These are phyloP conservation scores for Monodelphis domestica DNA, from an alignment of 2,797 vertebrate genomes.

Conservation along the genomic window DNA sequence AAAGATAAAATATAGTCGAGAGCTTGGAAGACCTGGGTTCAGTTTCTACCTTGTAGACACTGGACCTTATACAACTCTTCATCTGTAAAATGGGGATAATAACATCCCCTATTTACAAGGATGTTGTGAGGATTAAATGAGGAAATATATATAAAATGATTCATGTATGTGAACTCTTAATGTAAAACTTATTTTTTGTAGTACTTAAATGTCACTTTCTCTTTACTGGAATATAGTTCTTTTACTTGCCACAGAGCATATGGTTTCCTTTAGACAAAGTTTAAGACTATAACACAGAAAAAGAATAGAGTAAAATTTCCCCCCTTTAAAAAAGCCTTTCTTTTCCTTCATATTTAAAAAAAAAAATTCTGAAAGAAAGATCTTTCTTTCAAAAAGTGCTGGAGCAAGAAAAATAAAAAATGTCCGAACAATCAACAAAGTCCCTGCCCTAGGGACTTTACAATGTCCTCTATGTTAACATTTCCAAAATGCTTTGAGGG, in stretches of 20 bases:
- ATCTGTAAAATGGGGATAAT: neutral
- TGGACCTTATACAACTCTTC: neutral
- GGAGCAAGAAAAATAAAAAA: slow-evolving; percentile 4
- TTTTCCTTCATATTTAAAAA: neutral
- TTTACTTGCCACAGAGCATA: neutral
- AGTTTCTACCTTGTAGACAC: neutral
- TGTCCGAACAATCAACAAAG: neutral
- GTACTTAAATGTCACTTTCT: neutral
- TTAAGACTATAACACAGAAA: neutral
- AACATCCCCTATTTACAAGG: neutral
- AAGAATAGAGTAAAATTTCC: neutral
- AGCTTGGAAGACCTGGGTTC: neutral
- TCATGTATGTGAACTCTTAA: neutral
- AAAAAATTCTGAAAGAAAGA: too few relatives aligned
- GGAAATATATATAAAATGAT: neutral
- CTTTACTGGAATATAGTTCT: neutral
- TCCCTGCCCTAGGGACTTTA: neutral
- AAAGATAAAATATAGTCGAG: too few relatives aligned
- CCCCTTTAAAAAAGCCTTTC: neutral
- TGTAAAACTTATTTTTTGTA: neutral
- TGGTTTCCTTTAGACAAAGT: neutral
- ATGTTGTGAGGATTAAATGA: neutral
- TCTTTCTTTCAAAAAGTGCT: slow-evolving; percentile 4
- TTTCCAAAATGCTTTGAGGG: neutral
- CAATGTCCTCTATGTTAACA: neutral